phyloP scores from a whole-genome alignment of 1,140 invertebrate species.

The Phthorimaea operculella region DNA sequence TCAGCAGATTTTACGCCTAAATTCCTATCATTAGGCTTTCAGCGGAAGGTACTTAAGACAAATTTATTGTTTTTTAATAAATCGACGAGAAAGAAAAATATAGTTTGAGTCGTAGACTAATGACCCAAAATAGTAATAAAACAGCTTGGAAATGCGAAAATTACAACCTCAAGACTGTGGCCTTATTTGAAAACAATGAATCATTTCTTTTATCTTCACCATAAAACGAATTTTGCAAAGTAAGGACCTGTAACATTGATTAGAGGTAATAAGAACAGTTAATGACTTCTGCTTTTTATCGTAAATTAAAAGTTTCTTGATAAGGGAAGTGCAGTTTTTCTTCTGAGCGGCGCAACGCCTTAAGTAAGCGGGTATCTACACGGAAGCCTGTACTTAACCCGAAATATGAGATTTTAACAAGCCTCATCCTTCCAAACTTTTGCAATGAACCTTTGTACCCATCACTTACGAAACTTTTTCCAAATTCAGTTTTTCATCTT shows the following conservation, averaged over 20 bases:
- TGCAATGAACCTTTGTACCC: not conserved
- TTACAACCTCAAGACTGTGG: too few species aligned
- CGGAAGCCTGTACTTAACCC: constrained; percentile 34
- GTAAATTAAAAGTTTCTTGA: not conserved
- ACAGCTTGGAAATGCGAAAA: too few species aligned
- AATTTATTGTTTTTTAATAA: constrained; percentile 61
- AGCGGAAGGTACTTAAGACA: constrained; percentile 27
- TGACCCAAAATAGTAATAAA: too few species aligned
- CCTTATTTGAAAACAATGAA: too few species aligned
- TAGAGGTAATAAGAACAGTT: too few species aligned
- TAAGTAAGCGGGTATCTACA: constrained; percentile 9
- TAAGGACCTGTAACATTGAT: too few species aligned
- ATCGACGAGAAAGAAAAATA: constrained; percentile 21
- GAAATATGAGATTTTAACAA: constrained; percentile 38
- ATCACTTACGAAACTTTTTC: constrained; percentile 1
- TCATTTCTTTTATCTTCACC: too few species aligned
- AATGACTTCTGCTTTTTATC: too few species aligned
- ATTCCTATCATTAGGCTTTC: constrained; percentile 45
- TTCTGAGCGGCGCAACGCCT: not conserved
- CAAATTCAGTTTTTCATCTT: constrained; percentile 10
- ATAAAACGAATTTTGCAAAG: too few species aligned
- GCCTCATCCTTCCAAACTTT: constrained; percentile 11
- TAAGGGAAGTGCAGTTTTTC: not conserved
- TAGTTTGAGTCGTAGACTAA: not conserved
- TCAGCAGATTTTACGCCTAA: constrained; percentile 28